Percentiles rank a stretch among this genome's conserved stretches.
phyloP scores from a whole-genome alignment of 2,113 vertebrate genomes.

The Oryzias woworae region DNA sequence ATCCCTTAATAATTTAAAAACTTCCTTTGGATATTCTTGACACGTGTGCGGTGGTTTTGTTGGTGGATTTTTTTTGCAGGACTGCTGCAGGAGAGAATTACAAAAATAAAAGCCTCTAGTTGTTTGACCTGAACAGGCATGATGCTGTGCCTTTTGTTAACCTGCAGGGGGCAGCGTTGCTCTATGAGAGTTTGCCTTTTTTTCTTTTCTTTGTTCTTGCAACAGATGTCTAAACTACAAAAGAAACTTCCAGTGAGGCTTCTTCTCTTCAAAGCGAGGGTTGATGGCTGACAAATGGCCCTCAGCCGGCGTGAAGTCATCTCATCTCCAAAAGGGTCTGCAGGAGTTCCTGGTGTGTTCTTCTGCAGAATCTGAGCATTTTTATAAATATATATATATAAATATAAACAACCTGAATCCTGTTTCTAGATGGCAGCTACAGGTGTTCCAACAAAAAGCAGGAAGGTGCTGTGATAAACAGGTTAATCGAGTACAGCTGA shows the following conservation, averaged over 20 bases:
- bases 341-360: not conserved
- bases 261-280: constrained; percentile 15
- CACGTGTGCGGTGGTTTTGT: too few relatives aligned
- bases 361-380: not conserved
- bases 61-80: too few relatives aligned
- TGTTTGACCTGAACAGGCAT: not conserved
- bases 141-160: not conserved
- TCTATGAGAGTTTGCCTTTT: constrained; percentile 1
- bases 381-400: too few relatives aligned
- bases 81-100: too few relatives aligned
- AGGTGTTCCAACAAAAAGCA: constrained; percentile 39
- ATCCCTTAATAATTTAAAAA: too few relatives aligned
- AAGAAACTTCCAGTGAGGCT: constrained; percentile 10
- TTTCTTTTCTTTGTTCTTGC: constrained; percentile 38
- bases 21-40: too few relatives aligned
- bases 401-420: too few relatives aligned
- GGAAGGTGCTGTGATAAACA: constrained; percentile 10
- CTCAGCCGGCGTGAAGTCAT: not conserved
- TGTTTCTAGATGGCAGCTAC: constrained; percentile 17
- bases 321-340: not conserved
- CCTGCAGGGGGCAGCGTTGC: constrained; percentile 64
- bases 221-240: constrained; percentile 20
- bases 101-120: not conserved
- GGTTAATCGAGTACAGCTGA: not conserved
- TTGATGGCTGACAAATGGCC: constrained; percentile 20